phyloP scores from a whole-genome alignment of 2,797 vertebrate genomes.

The Sylvilagus floridanus region DNA sequence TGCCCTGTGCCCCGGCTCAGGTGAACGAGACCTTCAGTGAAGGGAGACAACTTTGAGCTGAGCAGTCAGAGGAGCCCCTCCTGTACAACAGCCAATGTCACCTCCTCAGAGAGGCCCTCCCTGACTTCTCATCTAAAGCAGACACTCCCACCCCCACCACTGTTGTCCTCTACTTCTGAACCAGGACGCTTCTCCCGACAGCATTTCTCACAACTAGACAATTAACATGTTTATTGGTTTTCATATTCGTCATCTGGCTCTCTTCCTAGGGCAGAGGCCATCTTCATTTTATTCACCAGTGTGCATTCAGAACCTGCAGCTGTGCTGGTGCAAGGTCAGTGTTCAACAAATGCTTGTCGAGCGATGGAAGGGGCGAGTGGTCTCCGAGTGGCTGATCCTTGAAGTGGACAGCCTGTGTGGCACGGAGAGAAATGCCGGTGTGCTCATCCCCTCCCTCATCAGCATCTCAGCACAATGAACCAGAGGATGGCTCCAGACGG shows the following conservation, averaged over 20 bases:
- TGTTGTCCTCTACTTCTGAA: background rate
- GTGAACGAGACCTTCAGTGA: background rate
- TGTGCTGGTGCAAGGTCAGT: background rate
- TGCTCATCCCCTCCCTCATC: background rate
- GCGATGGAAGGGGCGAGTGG: background rate
- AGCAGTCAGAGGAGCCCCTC: background rate
- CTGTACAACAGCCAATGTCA: background rate
- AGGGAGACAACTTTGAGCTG: background rate
- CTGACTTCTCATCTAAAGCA: background rate
- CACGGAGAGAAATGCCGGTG: background rate
- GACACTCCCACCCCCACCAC: background rate
- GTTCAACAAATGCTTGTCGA: background rate
- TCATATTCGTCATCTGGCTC: background rate
- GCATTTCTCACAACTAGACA: background rate
- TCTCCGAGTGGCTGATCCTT: background rate
- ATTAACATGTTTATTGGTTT: background rate
- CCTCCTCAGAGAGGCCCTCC: background rate
- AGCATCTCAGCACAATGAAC: background rate
- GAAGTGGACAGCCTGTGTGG: background rate
- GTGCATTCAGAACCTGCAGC: background rate
- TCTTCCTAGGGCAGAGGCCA: background rate
- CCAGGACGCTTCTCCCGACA: background rate
- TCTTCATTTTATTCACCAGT: background rate
- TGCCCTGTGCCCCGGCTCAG: background rate
- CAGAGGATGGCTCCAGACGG: background rate